These are phyloP conservation scores for Uropsilus gracilis DNA, from an alignment of 2,113 vertebrate species.

Conservation along the genomic window DNA sequence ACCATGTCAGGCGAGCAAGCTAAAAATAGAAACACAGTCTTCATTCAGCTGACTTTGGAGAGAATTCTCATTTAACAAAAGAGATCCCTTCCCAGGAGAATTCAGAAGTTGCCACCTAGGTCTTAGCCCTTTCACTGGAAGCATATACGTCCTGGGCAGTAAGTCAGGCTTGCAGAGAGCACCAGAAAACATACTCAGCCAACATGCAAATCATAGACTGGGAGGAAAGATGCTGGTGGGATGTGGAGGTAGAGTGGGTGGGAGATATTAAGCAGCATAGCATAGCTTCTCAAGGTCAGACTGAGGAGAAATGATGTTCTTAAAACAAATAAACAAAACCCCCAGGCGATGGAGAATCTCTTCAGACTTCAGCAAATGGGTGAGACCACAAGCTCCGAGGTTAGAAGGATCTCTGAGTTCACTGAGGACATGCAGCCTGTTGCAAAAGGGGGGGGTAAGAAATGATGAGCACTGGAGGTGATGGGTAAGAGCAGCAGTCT, in stretches of 20 bases:
- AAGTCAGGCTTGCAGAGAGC: not conserved
- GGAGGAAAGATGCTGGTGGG: not conserved
- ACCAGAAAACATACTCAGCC: not conserved
- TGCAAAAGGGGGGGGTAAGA: not conserved
- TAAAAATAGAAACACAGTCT: slow-evolving; percentile 61
- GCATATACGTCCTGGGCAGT: not conserved
- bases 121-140: not conserved
- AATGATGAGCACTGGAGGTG: not conserved
- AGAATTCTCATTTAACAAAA: not conserved
- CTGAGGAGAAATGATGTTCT: not conserved
- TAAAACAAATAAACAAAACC: not conserved
- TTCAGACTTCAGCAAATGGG: not conserved
- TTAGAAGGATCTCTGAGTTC: not conserved
- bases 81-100: too few species aligned
- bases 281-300: not conserved
- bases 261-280: not conserved
- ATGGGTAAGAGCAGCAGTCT: not conserved
- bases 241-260: too few species aligned
- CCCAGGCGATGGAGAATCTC: not conserved
- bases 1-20: slow-evolving; percentile 93
- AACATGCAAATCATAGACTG: not conserved
- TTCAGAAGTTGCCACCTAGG: too few species aligned
- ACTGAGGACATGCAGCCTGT: not conserved
- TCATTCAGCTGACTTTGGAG: not conserved
- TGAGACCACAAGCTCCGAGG: not conserved